Base-by-base conservation (phyloP, 1,140 invertebrate species). In the Drosophila persimilis region DNA sequence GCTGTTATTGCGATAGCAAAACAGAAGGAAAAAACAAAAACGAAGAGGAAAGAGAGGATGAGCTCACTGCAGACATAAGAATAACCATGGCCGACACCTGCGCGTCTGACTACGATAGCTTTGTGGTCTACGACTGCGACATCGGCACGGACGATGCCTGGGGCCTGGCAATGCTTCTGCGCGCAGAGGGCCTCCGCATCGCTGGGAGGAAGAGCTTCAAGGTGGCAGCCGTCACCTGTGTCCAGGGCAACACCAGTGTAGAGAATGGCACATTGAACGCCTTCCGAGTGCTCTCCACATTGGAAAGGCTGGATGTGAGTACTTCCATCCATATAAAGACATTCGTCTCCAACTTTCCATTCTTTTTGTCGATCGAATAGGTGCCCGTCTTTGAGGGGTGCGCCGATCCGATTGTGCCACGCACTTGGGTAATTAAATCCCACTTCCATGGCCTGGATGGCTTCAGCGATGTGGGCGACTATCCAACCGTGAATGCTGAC, bases 141-240 rank as follows among this genome's bases (percentile, higher is more conserved):
- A 92, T 93, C 9, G 94, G 94, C 1, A 91, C 92, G 6, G 94
- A 95, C 74, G 94, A 95, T 92, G 94, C 94, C n/a, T 91, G 94
- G 72, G 94, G 94, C 2, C 71, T 95, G 6, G 81, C 94, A 20
- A 90, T 95, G 75, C 80, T 94, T 3, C 77, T 95, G 11, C 86
- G 92, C 13, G 93, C 93, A 4, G 93, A 95, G 64, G 22, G 52
- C 35, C 17, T 56, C 3, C 6, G n/a, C 0, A 53, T 67, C 9
- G 35, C 55, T 9, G 43, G 41, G 6, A 44, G 56, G 5, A 47
- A 60, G 8, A 45, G 90, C 89, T 55, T 91, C 83, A 91, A 94
- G 75, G 91, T 95, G 20, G 78, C 94, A 46, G 95, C 92, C 6
- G 92, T 95, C 3, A 95, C 94, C 8, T 94, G 94, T 79, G 93